These are phyloP conservation scores for Propithecus coquereli DNA, from an alignment of 2,113 vertebrate genomes.

Conservation along the genomic window DNA sequence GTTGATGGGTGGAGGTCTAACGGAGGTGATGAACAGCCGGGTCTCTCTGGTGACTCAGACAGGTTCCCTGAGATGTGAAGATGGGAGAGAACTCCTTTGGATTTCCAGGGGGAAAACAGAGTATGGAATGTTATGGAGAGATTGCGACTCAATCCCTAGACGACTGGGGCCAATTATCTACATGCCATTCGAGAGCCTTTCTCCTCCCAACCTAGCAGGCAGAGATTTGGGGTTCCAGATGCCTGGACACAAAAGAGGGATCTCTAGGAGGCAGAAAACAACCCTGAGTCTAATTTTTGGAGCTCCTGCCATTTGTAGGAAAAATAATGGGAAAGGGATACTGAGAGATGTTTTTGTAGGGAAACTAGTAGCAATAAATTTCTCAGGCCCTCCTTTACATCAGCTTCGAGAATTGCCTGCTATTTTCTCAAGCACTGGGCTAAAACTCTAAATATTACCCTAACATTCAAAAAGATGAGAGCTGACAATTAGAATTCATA, in stretches of 20 bases:
- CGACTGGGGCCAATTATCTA: background rate
- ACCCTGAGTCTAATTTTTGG: background rate
- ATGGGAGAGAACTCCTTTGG: background rate
- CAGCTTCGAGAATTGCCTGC: background rate
- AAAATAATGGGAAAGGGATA: background rate
- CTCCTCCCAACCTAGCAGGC: background rate
- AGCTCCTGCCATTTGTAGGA: background rate
- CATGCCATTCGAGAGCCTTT: background rate
- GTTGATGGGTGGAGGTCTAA: background rate
- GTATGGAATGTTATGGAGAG: background rate
- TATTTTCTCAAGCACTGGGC: background rate
- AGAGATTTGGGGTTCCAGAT: background rate
- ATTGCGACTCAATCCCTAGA: background rate
- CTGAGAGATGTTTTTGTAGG: background rate
- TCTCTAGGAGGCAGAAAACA: background rate
- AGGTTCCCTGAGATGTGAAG: background rate
- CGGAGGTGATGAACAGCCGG: background rate
- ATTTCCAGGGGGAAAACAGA: background rate
- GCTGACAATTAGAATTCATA: background rate
- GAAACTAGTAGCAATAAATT: background rate
- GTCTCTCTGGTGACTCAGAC: background rate
- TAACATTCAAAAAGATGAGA: background rate
- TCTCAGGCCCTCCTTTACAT: background rate
- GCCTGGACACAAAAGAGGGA: background rate
- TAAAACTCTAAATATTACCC: background rate